phyloP scores from a whole-genome alignment of 2,888 invertebrate genomes.

The Lampropteryx suffumata region DNA sequence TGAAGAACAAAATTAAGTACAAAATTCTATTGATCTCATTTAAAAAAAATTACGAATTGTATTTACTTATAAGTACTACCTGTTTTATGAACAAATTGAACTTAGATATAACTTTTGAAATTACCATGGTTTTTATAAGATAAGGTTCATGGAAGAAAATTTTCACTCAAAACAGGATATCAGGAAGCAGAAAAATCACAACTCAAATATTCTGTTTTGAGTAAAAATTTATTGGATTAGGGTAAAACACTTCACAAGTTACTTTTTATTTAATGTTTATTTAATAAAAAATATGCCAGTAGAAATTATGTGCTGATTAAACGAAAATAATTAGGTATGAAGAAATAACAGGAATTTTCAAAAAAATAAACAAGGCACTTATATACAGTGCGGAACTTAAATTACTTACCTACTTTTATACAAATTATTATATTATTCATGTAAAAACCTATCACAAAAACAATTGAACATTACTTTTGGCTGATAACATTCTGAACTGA shows the following conservation, averaged over 20 bases:
- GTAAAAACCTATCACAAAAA: conserved; percentile 1
- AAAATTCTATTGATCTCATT: conserved; percentile 17
- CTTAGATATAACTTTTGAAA: too few relatives aligned
- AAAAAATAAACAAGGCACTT: conserved; percentile 20
- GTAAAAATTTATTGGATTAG: too few relatives aligned
- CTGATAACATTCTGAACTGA: neutral
- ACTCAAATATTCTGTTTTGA: too few relatives aligned
- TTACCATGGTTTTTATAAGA: too few relatives aligned
- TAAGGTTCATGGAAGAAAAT: too few relatives aligned
- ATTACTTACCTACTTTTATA: neutral
- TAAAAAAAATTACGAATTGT: conserved; percentile 9
- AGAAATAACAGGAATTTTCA: conserved; percentile 22
- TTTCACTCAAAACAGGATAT: too few relatives aligned
- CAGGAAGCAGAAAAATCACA: too few relatives aligned
- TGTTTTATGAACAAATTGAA: too few relatives aligned
- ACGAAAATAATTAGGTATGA: conserved; percentile 14
- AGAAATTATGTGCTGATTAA: conserved; percentile 39
- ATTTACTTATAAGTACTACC: too few relatives aligned
- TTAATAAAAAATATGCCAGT: conserved; percentile 31
- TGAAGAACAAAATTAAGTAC: conserved; percentile 27
- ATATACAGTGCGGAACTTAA: conserved; percentile 9
- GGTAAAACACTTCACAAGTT: too few relatives aligned
- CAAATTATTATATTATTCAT: neutral
- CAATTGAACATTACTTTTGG: conserved; percentile 12
- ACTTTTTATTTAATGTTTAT: neutral